Evolutionary conservation across 2,888 invertebrate genomes (phyloP), one percentile per base, ranked within the genome.

Genomic region (Maniola hyperantus): DNA sequence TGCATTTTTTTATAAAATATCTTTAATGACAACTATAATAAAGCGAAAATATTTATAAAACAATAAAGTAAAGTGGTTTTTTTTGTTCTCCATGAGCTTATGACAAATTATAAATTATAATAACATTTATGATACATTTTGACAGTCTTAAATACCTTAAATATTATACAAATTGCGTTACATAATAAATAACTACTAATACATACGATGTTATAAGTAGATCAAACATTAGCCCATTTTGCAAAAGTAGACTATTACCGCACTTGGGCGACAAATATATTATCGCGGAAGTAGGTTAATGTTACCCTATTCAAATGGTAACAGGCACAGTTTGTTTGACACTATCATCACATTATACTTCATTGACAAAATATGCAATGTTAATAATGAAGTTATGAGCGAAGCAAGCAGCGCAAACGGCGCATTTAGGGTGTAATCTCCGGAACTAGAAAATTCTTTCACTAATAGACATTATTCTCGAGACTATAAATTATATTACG

Each of bases 21-120:
- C 18, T 57, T 57, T 57, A 57, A 42, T 57, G 20, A 42, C 42
- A 57, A 42, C 57, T 57, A 26, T 57, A 42, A 42, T 42, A 42
- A 57, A 57, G 57, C 57, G 57, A 51, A 51, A 61, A 51, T 61
- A 61, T 61, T 48, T 46, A 39, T 51, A n/a, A 51, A 33, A 61
- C 50, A 51, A 44, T 50, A 34, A n/a, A n/a, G 6, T 34, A 50
- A 15, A 55, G 20, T 20, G 15, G 18, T 1, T 55, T 18, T 39
- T 55, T n/a, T 39, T 15, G n/a, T 54, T 42, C 42, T 26, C 7
- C 13, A 42, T 20, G 36, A 55, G 15, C 20, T 42, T 42, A 57
- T 39, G n/a, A 33, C 15, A 55, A 53, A 26, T 20, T 53, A 54
- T 54, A 54, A 39, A 36, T 50, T 48, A 34, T 11, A 36, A 48